These are phyloP conservation scores for Anseranas semipalmata DNA, from an alignment of 2,113 vertebrate species.

Conservation along the genomic window DNA sequence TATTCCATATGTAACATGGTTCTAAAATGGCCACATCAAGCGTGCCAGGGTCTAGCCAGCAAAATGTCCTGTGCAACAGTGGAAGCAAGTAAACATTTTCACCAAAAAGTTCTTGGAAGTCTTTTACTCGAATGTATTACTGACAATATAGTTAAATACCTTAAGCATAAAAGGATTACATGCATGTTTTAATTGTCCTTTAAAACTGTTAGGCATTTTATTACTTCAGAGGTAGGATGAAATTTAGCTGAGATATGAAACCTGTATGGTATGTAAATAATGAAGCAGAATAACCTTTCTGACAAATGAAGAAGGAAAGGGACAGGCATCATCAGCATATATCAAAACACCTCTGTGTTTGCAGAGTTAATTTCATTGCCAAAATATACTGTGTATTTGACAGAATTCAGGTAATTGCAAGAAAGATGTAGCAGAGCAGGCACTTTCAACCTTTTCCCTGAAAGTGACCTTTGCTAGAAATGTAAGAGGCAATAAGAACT, in stretches of 20 bases:
- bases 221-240: neutral
- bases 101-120: neutral
- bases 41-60: neutral
- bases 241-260: neutral
- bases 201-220: neutral
- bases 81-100: neutral
- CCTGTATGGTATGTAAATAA: neutral
- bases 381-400: neutral
- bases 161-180: neutral
- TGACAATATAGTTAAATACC: neutral
- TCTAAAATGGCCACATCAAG: neutral
- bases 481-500: neutral
- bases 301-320: neutral
- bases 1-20: neutral
- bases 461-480: neutral
- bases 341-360: neutral
- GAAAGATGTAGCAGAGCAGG: neutral
- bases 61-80: neutral
- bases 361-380: neutral
- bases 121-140: fast-evolving
- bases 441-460: neutral
- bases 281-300: neutral
- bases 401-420: neutral
- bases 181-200: neutral
- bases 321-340: neutral